A percentile compares a stretch with the other conserved stretches of the same genome.
These are phyloP conservation scores for Diadumene lineata DNA, from an alignment of 92 coral and sea anemone genomes.

Conservation along the genomic window DNA sequence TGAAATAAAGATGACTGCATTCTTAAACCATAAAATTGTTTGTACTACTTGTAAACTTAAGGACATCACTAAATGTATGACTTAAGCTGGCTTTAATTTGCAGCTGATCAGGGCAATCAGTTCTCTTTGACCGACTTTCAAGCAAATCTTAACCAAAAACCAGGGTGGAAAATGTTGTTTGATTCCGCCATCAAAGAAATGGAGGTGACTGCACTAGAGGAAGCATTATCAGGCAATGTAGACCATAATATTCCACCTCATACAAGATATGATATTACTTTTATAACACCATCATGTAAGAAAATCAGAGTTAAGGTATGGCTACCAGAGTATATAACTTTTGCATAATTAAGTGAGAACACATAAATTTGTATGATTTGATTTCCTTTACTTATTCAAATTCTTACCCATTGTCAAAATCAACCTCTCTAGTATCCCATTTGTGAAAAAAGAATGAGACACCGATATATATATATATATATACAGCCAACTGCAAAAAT, in stretches of 20 bases:
- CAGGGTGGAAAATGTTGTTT: slow-evolving; percentile 19
- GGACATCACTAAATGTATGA: background rate
- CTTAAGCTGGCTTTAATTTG: background rate
- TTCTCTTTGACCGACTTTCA: background rate
- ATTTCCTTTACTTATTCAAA: too few relatives aligned
- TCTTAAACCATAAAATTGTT: background rate
- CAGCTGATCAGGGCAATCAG: slow-evolving; percentile 14
- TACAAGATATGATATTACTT: slow-evolving; percentile 16
- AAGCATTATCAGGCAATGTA: background rate
- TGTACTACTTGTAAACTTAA: background rate
- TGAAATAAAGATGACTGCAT: too few relatives aligned
- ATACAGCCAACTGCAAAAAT: too few relatives aligned
- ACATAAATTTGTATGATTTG: background rate
- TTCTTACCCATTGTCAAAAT: too few relatives aligned
- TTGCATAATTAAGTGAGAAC: background rate
- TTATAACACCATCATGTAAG: slow-evolving; percentile 1
- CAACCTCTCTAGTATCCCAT: too few relatives aligned
- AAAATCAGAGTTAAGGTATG: slow-evolving; percentile 23
- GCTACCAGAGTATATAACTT: too few relatives aligned
- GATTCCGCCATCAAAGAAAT: slow-evolving; percentile 21
- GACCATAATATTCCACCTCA: slow-evolving; percentile 1
- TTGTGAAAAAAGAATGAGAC: too few relatives aligned
- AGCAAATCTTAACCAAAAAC: background rate
- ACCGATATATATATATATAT: too few relatives aligned
- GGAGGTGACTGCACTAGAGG: background rate